Base-by-base conservation (phyloP, 2,797 vertebrate species). In the Chaunax sp. region DNA sequence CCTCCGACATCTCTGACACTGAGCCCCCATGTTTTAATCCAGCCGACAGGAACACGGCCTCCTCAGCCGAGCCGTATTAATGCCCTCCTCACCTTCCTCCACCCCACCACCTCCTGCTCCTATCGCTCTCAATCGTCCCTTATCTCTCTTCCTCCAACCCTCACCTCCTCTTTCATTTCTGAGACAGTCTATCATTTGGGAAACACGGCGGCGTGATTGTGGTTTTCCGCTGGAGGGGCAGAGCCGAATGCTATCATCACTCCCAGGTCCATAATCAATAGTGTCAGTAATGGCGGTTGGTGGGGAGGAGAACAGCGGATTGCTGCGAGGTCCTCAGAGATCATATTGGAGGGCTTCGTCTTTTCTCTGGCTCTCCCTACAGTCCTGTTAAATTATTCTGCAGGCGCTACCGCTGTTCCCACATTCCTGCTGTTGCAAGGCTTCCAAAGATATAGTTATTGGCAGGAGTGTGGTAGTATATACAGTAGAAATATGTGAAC, bases 161-260 rank as follows among this genome's bases (percentile, higher is more conserved):
- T 89, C 77, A 67, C 82, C 90, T 90, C 92, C 87, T 81, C 82
- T 87, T 87, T 84, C 86, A 92, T 93, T 94, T 95, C 92, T 90
- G 74, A 93, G 89, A 86, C 83, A 93, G 89, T 94, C 90, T 93
- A 94, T 94, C 91, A 94, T 93, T 92, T 43, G 70, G 84, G 90
- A 91, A 89, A 89, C 74, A 59, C 60, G 35, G 84, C 75, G 64
- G 85, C 83, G 72, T 91, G 93, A 95, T 93, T 94, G 91, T 86
- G 87, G 91, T 37, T 91, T 92, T 92, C 76, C 87, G 90, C 93
- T 95, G 61, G 87, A 91, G 92, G 89, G 89, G 86, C 43, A 75
- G 88, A 89, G 87, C 82, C 75, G 90, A 93, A 93, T 90, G 90
- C 90, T 90, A 92, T 95, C 93, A 95, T 96, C 94, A 94, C 92